A percentile compares a stretch with the other conserved stretches of the same genome.
phyloP scores from a whole-genome alignment of 2,888 invertebrate species.

The Trileptium ribeirensis region DNA sequence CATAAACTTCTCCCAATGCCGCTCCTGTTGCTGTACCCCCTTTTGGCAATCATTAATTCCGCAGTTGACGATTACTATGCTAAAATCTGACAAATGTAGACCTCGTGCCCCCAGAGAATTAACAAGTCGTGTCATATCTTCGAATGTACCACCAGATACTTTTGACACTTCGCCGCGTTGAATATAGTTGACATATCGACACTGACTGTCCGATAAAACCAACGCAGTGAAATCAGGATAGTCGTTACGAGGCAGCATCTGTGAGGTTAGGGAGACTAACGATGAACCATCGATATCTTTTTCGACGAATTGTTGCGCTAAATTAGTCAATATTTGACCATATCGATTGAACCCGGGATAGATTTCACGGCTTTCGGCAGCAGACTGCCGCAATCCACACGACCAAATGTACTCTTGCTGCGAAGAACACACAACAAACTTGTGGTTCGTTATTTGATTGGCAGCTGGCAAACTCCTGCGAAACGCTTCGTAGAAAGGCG shows the following conservation, averaged over 20 bases:
- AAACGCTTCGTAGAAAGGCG: background rate
- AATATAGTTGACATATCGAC: background rate
- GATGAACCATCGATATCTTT: background rate
- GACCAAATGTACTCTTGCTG: conserved; percentile 12
- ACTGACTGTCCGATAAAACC: conserved; percentile 1
- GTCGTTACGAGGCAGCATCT: background rate
- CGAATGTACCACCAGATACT: background rate
- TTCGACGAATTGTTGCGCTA: background rate
- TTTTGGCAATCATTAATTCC: background rate
- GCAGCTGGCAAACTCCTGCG: background rate
- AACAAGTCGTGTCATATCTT: background rate
- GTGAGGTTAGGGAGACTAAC: background rate
- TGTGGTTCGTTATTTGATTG: background rate
- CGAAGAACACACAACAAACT: conserved; percentile 10
- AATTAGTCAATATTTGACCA: background rate
- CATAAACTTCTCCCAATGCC: background rate
- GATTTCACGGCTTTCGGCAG: background rate
- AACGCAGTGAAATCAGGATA: background rate
- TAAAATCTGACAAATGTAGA: background rate
- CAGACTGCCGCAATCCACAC: background rate
- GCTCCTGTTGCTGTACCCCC: background rate
- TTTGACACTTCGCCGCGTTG: background rate
- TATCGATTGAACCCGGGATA: conserved; percentile 14
- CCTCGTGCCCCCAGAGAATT: background rate
- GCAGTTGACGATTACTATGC: background rate